Evolutionary conservation across 2,888 invertebrate genomes (phyloP).

Genomic region (Escarpia spicata): DNA sequence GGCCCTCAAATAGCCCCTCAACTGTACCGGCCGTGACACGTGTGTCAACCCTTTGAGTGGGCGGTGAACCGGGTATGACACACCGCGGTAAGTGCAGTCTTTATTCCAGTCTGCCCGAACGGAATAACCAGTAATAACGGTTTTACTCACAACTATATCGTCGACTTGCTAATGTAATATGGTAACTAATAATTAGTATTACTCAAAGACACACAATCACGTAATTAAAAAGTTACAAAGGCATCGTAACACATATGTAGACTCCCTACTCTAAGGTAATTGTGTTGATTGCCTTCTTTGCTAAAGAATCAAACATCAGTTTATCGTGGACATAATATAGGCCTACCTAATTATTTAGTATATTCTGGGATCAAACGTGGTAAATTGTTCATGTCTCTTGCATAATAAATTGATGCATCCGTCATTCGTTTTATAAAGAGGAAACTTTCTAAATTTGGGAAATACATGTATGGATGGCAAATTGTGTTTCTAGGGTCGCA

Average conservation of each 20-base stretch:
- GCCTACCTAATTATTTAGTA: not conserved
- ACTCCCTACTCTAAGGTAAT: not conserved
- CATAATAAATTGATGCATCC: not conserved
- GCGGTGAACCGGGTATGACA: not conserved
- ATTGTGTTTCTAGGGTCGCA: not conserved
- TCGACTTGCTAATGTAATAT: not conserved
- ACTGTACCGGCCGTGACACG: not conserved
- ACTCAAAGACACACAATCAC: not conserved
- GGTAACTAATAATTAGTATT: too few species aligned
- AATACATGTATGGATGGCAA: not conserved
- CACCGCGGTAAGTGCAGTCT: not conserved
- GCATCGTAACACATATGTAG: too few species aligned
- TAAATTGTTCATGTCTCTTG: not conserved
- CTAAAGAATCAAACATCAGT: not conserved
- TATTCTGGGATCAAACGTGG: not conserved
- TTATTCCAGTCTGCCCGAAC: not conserved
- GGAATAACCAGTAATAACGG: not conserved
- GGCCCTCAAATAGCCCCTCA: not conserved
- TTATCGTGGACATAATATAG: not conserved
- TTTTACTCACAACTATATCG: not conserved
- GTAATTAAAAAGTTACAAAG: not conserved
- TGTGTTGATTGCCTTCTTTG: not conserved
- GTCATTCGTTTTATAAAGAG: not conserved
- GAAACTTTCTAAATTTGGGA: not conserved
- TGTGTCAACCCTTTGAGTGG: not conserved